These are phyloP conservation scores for Vidua chalybeata DNA, from an alignment of 2,113 vertebrate genomes.

Conservation along the genomic window DNA sequence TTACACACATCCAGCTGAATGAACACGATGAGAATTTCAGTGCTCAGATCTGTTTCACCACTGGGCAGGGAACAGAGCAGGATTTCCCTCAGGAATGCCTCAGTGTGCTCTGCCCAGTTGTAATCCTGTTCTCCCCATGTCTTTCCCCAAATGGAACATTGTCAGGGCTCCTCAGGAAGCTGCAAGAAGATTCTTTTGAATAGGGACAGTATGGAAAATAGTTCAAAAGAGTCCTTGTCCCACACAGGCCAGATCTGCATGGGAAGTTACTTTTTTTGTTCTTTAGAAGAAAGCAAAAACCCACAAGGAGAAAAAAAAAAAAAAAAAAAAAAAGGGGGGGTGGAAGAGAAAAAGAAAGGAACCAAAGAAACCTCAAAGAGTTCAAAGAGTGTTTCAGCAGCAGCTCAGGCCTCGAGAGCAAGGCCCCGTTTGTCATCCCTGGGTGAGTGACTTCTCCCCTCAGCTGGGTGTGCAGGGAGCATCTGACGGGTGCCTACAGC, in stretches of 20 bases:
- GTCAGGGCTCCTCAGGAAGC: slow-evolving; percentile 5
- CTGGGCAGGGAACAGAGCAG: neutral
- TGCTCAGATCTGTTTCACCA: neutral
- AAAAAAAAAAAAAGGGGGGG: neutral
- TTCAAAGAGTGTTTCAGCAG: slow-evolving; percentile 40
- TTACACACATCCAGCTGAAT: rapidly evolving
- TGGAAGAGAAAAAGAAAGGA: neutral
- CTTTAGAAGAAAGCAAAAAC: slow-evolving; percentile 58
- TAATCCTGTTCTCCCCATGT: neutral
- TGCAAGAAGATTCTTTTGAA: slow-evolving; percentile 11
- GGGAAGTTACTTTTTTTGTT: slow-evolving; percentile 54
- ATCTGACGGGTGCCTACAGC: neutral
- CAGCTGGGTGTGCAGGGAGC: neutral
- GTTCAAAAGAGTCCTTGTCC: slow-evolving; percentile 48
- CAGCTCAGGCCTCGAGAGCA: neutral
- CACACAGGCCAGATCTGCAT: neutral
- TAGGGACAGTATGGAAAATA: neutral
- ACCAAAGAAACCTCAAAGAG: slow-evolving; percentile 43
- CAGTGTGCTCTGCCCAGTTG: neutral
- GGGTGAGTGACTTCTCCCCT: neutral
- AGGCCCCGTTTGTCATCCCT: neutral
- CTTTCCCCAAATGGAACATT: neutral
- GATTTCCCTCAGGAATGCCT: neutral
- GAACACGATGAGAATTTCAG: rapidly evolving
- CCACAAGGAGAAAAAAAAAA: neutral